These are phyloP conservation scores for Myotis yumanensis DNA, from an alignment of 2,113 vertebrate species.

Conservation along the genomic window DNA sequence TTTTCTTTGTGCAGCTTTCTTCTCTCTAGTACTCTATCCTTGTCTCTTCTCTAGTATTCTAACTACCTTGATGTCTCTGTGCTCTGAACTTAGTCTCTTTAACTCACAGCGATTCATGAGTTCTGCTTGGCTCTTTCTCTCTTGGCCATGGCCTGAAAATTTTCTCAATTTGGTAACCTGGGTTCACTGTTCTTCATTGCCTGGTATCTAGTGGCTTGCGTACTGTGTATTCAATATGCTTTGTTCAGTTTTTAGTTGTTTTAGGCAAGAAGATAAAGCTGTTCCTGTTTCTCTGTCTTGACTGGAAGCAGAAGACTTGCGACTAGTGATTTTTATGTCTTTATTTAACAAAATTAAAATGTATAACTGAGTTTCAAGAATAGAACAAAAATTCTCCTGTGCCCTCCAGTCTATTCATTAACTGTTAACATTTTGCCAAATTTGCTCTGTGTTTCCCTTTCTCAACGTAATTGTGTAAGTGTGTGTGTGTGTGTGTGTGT, in stretches of 20 bases:
- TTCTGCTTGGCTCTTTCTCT: not conserved
- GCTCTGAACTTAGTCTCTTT: not conserved
- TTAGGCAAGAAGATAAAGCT: not conserved
- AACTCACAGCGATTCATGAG: not conserved
- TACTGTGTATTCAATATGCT: not conserved
- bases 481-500: not conserved
- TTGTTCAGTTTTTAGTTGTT: not conserved
- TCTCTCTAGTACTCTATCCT: not conserved
- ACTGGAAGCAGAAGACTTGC: not conserved
- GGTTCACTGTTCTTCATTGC: not conserved
- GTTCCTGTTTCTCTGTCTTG: not conserved
- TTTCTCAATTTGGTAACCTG: not conserved
- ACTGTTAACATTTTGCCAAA: not conserved
- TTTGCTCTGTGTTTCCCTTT: not conserved
- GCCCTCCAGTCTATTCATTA: not conserved
- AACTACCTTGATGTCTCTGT: not conserved
- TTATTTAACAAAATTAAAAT: conserved; percentile 19
- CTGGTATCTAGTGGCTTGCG: not conserved
- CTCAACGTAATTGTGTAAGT: not conserved
- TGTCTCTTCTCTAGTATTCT: not conserved
- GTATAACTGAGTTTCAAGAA: not conserved
- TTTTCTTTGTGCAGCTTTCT: not conserved
- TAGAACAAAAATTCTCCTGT: not conserved
- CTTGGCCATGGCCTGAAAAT: not conserved
- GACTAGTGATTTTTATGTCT: not conserved